Base-by-base conservation (phyloP, 2,888 invertebrate species). In the Zaprionus obscuricornis region DNA sequence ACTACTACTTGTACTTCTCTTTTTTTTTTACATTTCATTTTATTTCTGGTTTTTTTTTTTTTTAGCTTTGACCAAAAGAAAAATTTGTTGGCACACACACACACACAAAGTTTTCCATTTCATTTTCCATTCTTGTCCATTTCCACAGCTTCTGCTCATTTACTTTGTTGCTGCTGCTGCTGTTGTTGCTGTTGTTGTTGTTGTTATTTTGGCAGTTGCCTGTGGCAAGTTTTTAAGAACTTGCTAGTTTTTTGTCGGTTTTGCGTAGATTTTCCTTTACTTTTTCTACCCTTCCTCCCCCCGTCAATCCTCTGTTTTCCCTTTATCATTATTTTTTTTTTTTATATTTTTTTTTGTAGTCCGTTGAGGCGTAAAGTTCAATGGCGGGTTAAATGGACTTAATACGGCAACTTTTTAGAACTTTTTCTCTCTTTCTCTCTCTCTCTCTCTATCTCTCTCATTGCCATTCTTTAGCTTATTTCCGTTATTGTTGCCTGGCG, bases 341-440 rank as follows among this genome's bases (percentile, higher is more conserved):
- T 26, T 39, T 50, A 34, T 18, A 39, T 47, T 74, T 63, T 70
- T 70, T 76, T 65, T 78, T 74, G 78, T 71, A 77, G 71, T 47
- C 77, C 66, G 77, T 83, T 82, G 81, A 82, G 86, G 81, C 81
- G 86, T 82, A 83, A 82, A 85, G 81, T 82, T 82, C 81, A 82
- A 82, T 82, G 84, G 81, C 86, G 86, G 81, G 81, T 82, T 82
- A 82, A 85, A 82, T 85, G 86, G 81, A 85, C 86, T 85, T 82
- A 83, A 82, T 85, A 81, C 71, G 71, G 64, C 49, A 85, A 85
- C 65, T 85, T 83, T 79, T 79, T 65, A 63, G 62, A 83, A 69
- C 60, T 85, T 83, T 76, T 55, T 40, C 31, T 26, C 43, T 50
- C 24, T 11, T 37, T 37, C 40, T 29, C 16, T 16, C 29, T 17